Evolutionary conservation across 2,888 invertebrate genomes (phyloP), one percentile per base, ranked within the genome.

Genomic region (Melanotus villosus): DNA sequence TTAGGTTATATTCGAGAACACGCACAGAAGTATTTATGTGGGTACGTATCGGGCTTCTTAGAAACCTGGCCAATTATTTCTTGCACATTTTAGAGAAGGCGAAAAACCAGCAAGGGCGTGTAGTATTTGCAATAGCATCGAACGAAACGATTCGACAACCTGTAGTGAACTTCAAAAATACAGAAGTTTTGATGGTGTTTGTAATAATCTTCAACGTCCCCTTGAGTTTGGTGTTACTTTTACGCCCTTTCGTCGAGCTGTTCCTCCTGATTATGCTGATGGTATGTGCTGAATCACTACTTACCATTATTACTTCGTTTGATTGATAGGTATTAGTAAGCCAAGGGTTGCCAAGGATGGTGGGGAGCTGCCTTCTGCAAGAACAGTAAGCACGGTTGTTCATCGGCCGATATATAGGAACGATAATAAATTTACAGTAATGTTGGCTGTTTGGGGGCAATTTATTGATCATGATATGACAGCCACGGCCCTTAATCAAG

Each of bases 391-490:
- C 74, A 83, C 91, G 14, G 87, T 88, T 16, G 90, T 95, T 0
- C 94, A 94, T 82, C 87, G 92, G 0, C 90, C 93, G 0, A 89
- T 90, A 72, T 92, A 93, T 79, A 89, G 89, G 34, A 90, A 90
- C 52, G 94, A 95, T 83, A 89, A 91, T 0, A 86, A 90, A 73
- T 93, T 95, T 81, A 92, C 94, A 0, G 93, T 94, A 0, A 93
- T 96, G 92, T 82, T 95, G 70, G 95, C 95, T 0, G 92, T 95
- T 2, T 96, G 94, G 89, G 96, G 95, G 0, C 95, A 96, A 85
- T 95, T 96, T 83, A 80, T 96, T 10, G 95, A 95, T 82, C 95
- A 96, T 75, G 96, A 96, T 75, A 91, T 96, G 63, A 94, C 95
- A 0, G 93, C 94, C 4, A 95, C 95, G 0, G 94, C 95, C 0